A percentile compares a stretch with the other conserved stretches of the same genome.
These are phyloP conservation scores for Amblyteles armatorius DNA, from an alignment of 2,888 invertebrate species.

Conservation along the genomic window DNA sequence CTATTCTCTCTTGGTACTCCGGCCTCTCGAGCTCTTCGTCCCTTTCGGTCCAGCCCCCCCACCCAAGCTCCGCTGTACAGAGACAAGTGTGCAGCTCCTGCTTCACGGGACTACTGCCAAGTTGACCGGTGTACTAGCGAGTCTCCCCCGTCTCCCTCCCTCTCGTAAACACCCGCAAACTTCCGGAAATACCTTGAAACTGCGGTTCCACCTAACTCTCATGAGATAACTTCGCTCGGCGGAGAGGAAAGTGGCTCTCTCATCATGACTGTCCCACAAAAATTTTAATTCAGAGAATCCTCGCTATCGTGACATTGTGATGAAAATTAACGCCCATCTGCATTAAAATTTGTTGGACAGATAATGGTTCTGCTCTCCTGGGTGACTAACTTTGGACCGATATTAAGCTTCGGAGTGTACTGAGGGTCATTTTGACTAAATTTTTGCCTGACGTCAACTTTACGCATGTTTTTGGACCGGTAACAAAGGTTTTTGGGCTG, in stretches of 20 bases:
- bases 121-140: conserved; percentile 59
- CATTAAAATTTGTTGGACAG: neutral
- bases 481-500: too few species aligned
- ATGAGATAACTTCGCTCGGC: conserved; percentile 61
- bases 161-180: conserved; percentile 59
- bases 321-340: neutral
- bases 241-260: conserved; percentile 27
- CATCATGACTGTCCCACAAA: conserved; percentile 18
- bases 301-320: neutral
- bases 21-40: conserved; percentile 58
- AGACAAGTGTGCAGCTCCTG: conserved; percentile 55
- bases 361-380: too few species aligned
- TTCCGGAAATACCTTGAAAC: conserved; percentile 67
- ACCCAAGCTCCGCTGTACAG: conserved; percentile 31
- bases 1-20: conserved; percentile 74
- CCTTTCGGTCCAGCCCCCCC: conserved; percentile 42
- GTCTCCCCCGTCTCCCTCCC: conserved; percentile 32
- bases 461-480: too few species aligned
- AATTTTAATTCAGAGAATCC: conserved; percentile 1
- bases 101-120: conserved; percentile 53
- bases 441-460: too few species aligned
- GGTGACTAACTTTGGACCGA: too few species aligned
- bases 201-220: conserved; percentile 47
- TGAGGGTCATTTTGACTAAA: too few species aligned
- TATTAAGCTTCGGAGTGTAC: too few species aligned